phyloP scores from a whole-genome alignment of 2,888 invertebrate species.

The Zygogramma bicolorata region DNA sequence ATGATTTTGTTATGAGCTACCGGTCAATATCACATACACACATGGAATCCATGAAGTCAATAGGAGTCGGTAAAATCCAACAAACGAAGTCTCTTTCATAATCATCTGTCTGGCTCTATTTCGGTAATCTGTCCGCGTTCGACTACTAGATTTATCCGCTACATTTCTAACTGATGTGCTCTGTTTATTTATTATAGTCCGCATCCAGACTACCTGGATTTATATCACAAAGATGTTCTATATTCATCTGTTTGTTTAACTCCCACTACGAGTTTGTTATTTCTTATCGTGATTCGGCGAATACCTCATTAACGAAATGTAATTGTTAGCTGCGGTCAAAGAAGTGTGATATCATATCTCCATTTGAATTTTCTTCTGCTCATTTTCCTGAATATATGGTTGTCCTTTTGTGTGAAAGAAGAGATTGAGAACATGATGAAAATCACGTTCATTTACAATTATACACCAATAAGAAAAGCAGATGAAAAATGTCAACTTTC shows the following conservation, averaged over 20 bases:
- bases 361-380: no score
- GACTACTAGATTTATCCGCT: constrained; percentile 30
- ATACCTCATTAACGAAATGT: not conserved
- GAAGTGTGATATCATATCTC: not conserved
- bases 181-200: constrained; percentile 43
- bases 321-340: not conserved
- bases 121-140: constrained; percentile 16
- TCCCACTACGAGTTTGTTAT: not conserved
- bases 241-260: constrained; percentile 1
- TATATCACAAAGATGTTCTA: constrained; percentile 23
- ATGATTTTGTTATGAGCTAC: no score
- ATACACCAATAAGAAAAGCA: no score
- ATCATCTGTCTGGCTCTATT: constrained; percentile 19
- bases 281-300: not conserved
- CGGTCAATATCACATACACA: not conserved
- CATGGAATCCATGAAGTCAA: not conserved
- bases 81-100: not conserved
- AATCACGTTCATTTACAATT: no score
- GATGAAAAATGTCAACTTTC: no score
- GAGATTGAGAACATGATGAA: no score
- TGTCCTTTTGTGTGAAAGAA: no score
- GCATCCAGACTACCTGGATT: constrained; percentile 34
- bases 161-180: constrained; percentile 34
- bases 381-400: no score
- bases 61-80: no score